Base-by-base conservation (phyloP, 2,113 vertebrate species). In the Paradisaea rubra region DNA sequence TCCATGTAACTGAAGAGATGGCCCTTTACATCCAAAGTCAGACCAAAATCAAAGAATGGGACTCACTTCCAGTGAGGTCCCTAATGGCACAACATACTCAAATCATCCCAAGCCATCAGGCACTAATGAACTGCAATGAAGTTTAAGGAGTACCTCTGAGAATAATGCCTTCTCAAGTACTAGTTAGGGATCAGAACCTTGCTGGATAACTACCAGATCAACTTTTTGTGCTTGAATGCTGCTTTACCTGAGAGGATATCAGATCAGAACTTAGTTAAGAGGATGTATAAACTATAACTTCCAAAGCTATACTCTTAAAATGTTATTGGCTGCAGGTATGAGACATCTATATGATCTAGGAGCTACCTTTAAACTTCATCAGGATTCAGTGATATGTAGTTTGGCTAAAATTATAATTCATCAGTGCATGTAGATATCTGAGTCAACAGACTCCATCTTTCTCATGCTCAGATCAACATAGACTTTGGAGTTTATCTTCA, bases 101-200 rank as follows among this genome's bases (percentile, higher is more conserved):
- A 90, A 81, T 70, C 45, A 63, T 60, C 76, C 50, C 2, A 10
- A 60, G 53, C 45, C 22, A 39, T 71, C 80, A 91, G 74, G 65
- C 41, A 49, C 37, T 84, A 65, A 88, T 80, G 69, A 73, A 72
- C 45, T 68, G 23, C 85, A 96, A 68, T 37, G 79, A 94, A 88
- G 86, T 94, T 72, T 73, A 54, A 88, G 42, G 68, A 84, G 45
- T 28, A 76, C 2, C 86, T 94, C 85, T 18, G 74, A 93, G 95
- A 97, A 88, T 27, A 86, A 77, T 37, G 57, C 66, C 59, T 60
- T 44, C 64, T 31, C 61, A 94, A 84, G 95, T 88, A 76, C 91
- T 65, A 88, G 92, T 94, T 92, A 65, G 64, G 30, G n/a, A 33
- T 80, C 66, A 39, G 87, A 85, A 52, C 33, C 21, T 13, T 30